A percentile compares a stretch with the other conserved stretches of the same genome.
These are phyloP conservation scores for Cataglyphis altisquamis DNA, from an alignment of 2,888 invertebrate genomes.

Conservation along the genomic window DNA sequence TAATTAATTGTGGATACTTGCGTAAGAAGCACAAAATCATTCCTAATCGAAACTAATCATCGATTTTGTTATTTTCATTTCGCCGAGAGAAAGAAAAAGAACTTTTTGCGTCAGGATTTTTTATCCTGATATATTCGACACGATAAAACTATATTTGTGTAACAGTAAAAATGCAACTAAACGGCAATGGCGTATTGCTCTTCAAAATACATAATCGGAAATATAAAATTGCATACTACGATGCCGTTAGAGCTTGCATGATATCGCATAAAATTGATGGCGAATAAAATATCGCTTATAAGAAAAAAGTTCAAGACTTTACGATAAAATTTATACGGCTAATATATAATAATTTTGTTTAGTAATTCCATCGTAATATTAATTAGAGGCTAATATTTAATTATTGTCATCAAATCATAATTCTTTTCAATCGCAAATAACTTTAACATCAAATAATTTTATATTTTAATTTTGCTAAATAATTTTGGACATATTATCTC, in stretches of 20 bases:
- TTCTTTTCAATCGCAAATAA: background rate
- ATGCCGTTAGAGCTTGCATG: background rate
- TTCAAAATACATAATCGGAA: background rate
- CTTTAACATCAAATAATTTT: background rate
- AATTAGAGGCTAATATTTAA: background rate
- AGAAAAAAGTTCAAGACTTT: background rate
- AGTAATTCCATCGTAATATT: background rate
- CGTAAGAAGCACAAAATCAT: slow-evolving; percentile 20
- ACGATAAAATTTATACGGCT: background rate
- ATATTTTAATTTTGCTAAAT: background rate
- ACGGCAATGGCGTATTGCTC: background rate
- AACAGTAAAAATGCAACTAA: background rate
- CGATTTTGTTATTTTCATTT: slow-evolving; percentile 10
- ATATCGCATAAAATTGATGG: background rate
- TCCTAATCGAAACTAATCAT: slow-evolving; percentile 12
- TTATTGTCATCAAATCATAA: background rate
- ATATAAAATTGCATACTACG: background rate
- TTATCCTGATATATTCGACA: background rate
- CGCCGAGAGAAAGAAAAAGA: background rate
- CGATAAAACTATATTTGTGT: background rate
- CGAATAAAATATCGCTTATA: background rate
- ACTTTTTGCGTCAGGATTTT: background rate
- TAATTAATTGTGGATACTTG: background rate
- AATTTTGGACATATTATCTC: background rate
- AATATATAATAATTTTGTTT: slow-evolving; percentile 5